Evolutionary conservation across 1,140 invertebrate species (phyloP).

Genomic region (Drosophila cardini): DNA sequence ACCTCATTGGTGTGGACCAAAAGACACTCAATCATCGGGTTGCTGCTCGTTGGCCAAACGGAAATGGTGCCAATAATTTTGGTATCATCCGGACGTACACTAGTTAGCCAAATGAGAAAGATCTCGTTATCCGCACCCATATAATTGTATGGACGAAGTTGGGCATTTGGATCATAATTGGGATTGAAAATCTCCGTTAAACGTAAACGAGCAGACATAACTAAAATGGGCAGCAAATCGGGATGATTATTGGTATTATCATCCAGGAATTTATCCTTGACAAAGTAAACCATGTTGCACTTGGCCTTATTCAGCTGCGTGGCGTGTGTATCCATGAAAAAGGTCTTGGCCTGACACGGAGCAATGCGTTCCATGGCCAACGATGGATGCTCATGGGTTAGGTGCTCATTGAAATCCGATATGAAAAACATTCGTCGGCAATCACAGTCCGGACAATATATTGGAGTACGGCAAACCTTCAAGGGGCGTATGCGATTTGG

Average conservation of each 20-base stretch:
- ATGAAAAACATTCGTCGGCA: conserved; percentile 58
- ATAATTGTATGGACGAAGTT: background rate
- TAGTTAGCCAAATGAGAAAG: conserved; percentile 65
- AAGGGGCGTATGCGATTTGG: conserved; percentile 1
- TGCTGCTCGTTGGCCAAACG: conserved; percentile 47
- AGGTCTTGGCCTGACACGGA: conserved; percentile 55
- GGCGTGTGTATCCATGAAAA: conserved; percentile 59
- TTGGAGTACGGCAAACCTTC: conserved; percentile 44
- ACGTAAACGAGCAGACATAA: conserved; percentile 60
- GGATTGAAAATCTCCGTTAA: conserved; percentile 19
- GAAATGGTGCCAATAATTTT: conserved; percentile 45
- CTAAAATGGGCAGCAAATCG: conserved; percentile 60
- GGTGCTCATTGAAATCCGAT: conserved; percentile 67
- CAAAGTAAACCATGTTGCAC: conserved; percentile 66
- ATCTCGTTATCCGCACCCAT: conserved; percentile 15
- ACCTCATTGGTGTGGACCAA: conserved; percentile 49
- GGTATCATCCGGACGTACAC: conserved; percentile 33
- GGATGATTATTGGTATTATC: conserved; percentile 24
- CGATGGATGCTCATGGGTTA: conserved; percentile 50
- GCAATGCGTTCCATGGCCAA: conserved; percentile 64
- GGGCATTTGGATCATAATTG: too few relatives aligned
- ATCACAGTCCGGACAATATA: conserved; percentile 60
- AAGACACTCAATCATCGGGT: conserved; percentile 3
- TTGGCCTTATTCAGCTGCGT: conserved; percentile 39
- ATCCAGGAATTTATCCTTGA: conserved; percentile 55